These are phyloP conservation scores for Clostera curtula DNA, from an alignment of 2,888 invertebrate species.

Conservation along the genomic window DNA sequence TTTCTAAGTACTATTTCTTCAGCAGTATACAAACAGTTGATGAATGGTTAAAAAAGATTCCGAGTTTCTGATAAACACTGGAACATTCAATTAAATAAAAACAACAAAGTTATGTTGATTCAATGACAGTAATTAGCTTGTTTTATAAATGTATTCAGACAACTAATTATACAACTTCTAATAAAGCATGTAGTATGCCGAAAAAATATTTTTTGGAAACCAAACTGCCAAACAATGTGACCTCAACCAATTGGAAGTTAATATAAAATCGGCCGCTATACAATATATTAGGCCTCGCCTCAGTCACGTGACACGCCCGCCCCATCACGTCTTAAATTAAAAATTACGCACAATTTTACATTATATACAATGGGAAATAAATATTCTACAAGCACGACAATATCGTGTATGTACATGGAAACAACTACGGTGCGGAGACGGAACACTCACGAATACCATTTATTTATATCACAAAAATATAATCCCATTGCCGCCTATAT, in stretches of 20 bases:
- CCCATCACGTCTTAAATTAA: constrained; percentile 26
- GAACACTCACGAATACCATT: constrained; percentile 24
- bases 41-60: too few relatives aligned
- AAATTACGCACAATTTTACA: constrained; percentile 50
- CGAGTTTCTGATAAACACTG: too few relatives aligned
- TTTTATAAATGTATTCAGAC: too few relatives aligned
- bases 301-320: constrained; percentile 28
- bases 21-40: too few relatives aligned
- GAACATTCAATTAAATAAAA: too few relatives aligned
- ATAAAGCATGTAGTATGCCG: too few relatives aligned
- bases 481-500: constrained; percentile 40
- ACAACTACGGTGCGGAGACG: constrained; percentile 31
- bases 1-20: too few relatives aligned
- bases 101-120: too few relatives aligned
- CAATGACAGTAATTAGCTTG: too few relatives aligned
- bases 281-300: constrained; percentile 34
- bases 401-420: constrained; percentile 61
- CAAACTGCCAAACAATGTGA: too few relatives aligned
- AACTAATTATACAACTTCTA: too few relatives aligned
- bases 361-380: constrained; percentile 73
- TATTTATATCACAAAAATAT: constrained; percentile 58
- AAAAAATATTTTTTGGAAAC: too few relatives aligned
- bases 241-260: constrained; percentile 20
- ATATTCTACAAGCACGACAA: constrained; percentile 59
- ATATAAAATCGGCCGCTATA: constrained; percentile 14